Base-by-base conservation (phyloP, 2,888 invertebrate genomes). In the Spodoptera exigua region DNA sequence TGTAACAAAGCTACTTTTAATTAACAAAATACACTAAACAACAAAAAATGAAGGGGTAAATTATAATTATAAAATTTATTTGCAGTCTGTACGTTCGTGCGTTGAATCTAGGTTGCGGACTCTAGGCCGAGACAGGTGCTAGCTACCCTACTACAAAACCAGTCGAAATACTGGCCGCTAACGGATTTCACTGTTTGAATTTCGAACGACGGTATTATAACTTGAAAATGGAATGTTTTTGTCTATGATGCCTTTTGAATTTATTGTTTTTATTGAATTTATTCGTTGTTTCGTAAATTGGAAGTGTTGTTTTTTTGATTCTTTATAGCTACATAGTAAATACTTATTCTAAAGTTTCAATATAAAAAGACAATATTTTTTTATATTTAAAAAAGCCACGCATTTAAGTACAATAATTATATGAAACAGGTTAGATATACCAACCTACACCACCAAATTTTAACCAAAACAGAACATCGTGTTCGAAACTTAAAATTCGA, bases 121-220 rank as follows among this genome's bases (percentile, higher is more conserved):
- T 52, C 67, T 67, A 67, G 67, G 67, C 65, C 65, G 56, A 43
- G 65, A 57, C 71, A 67, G 67, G 67, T 67, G 67, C 71, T 43
- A 61, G 61, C 63, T 57, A 67, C 65, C 67, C 71, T 70, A 67
- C 71, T 70, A 66, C 71, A 65, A 66, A 67, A 67, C 67, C 67
- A 67, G 67, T 67, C 67, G 71, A 67, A 67, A 67, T 71, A 70
- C 67, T 67, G 71, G 66, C 58, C 58, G 34, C 71, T 70, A 67
- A 67, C 67, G 67, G 67, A 67, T 67, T 64, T 71, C 16, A 70
- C 40, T 67, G 35, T 67, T 67, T 71, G 71, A 71, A 67, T 65
- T 67, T 70, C 52, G 71, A 67, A 65, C 41, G 47, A 34, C 18
- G 41, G 36, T 61, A 68, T 70, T 64, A 52, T 64, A 48, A 39